phyloP scores from a whole-genome alignment of 35 echinoderm and acorn worm genomes.

The Eucidaris tribuloides region DNA sequence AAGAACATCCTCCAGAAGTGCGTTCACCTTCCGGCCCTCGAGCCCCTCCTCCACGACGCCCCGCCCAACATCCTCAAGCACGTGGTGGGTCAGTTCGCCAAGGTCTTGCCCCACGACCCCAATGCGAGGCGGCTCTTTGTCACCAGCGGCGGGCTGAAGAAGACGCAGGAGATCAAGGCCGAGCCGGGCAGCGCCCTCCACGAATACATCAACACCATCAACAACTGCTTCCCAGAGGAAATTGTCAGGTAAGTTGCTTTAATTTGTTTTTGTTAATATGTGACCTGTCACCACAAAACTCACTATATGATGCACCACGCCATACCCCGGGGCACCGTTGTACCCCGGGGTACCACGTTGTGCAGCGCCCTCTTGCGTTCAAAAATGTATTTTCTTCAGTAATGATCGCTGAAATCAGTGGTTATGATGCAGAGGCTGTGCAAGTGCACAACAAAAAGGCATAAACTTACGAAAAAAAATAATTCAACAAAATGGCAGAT shows the following conservation, averaged over 20 bases:
- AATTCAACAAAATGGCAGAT: too few relatives aligned
- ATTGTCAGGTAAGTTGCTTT: constrained; percentile 86
- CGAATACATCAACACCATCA: constrained; percentile 99
- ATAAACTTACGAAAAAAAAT: too few relatives aligned
- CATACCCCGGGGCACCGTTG: too few relatives aligned
- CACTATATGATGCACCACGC: too few relatives aligned
- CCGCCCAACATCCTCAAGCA: constrained; percentile 99
- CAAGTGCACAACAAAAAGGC: too few relatives aligned
- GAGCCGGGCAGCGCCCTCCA: constrained; percentile 93
- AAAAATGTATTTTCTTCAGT: too few relatives aligned
- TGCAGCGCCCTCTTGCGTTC: too few relatives aligned
- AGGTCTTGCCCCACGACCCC: constrained; percentile 94
- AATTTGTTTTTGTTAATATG: too few relatives aligned
- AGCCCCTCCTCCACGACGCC: constrained; percentile 96
- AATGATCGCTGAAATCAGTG: too few relatives aligned
- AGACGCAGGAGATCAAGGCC: constrained; percentile 96
- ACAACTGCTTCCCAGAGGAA: constrained; percentile 99
- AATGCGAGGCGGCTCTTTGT: constrained; percentile 90
- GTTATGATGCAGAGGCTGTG: too few relatives aligned
- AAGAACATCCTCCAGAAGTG: constrained; percentile 99
- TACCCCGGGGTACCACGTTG: too few relatives aligned
- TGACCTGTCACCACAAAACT: too few relatives aligned
- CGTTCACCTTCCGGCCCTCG: constrained; percentile 90
- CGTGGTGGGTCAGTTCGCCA: constrained; percentile 97
- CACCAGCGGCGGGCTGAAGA: constrained; percentile 97